Evolutionary conservation across 35 echinoderm and acorn worm genomes (phyloP).

Genomic region (Stichopus chloronotus): DNA sequence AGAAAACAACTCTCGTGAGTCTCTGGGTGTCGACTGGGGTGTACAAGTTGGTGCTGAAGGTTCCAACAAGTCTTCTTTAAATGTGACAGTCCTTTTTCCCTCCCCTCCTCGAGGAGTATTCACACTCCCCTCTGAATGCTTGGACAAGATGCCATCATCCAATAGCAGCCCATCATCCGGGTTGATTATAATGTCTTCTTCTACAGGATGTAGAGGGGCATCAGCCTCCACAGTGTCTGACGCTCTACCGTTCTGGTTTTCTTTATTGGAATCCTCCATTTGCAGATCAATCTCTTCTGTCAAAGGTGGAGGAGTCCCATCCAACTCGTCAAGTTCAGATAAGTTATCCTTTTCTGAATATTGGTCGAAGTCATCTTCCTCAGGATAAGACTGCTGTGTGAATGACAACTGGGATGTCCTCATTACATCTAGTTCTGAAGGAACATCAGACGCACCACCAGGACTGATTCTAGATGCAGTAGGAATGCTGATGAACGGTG

Average conservation of each 20-base stretch:
- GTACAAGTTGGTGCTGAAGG: slow-evolving; percentile 66
- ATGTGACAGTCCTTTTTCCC: slow-evolving; percentile 70
- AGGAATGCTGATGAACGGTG: slow-evolving; percentile 75
- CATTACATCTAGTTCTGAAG: slow-evolving; percentile 69
- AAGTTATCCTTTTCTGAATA: slow-evolving; percentile 51
- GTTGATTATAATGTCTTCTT: slow-evolving; percentile 75
- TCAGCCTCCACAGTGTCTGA: not conserved
- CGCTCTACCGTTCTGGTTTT: not conserved
- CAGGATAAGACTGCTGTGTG: slow-evolving; percentile 20
- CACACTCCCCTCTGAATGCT: not conserved
- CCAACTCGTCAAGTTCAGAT: slow-evolving; percentile 12
- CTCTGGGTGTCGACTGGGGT: slow-evolving; percentile 64
- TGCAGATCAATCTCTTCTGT: not conserved
- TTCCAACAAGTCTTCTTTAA: slow-evolving; percentile 61
- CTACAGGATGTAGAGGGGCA: not conserved
- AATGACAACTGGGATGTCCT: slow-evolving; percentile 53
- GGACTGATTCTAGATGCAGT: slow-evolving; percentile 63
- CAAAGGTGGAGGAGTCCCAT: slow-evolving; percentile 7
- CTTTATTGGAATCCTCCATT: not conserved
- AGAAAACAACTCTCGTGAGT: slow-evolving; percentile 46
- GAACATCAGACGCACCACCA: slow-evolving; percentile 60
- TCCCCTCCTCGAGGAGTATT: not conserved
- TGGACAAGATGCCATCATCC: not conserved
- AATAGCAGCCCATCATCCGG: slow-evolving; percentile 67
- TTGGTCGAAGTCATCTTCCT: slow-evolving; percentile 53